Evolutionary conservation across 2,888 invertebrate genomes (phyloP).

Genomic region (Adelphocoris suturalis): DNA sequence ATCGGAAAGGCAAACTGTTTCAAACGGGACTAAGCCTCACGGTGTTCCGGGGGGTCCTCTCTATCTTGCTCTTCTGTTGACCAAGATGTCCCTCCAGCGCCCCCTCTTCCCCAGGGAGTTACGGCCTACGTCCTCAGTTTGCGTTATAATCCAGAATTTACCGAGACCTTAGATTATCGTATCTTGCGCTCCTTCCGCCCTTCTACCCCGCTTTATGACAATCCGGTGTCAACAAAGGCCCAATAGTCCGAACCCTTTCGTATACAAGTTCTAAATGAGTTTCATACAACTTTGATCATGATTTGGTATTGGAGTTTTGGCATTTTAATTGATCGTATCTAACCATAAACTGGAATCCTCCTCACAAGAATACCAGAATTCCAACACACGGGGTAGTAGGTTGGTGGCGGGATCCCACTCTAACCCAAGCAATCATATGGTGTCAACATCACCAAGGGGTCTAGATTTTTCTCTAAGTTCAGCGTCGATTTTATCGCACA

Average conservation of each 20-base stretch:
- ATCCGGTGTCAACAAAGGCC: conserved; percentile 67
- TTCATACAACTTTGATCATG: conserved; percentile 6
- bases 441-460: too few relatives aligned
- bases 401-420: too few relatives aligned
- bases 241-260: conserved; percentile 29
- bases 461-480: too few relatives aligned
- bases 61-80: conserved; percentile 65
- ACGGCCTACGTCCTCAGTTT: conserved; percentile 41
- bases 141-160: conserved; percentile 68
- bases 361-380: too few relatives aligned
- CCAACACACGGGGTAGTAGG: too few relatives aligned
- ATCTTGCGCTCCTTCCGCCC: neutral
- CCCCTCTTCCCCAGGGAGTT: conserved; percentile 46
- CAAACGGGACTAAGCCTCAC: conserved; percentile 16
- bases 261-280: conserved; percentile 17
- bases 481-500: too few relatives aligned
- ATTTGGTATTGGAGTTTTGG: neutral
- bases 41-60: conserved; percentile 61
- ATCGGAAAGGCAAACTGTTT: conserved; percentile 73
- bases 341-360: too few relatives aligned
- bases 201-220: conserved; percentile 56
- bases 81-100: conserved; percentile 48
- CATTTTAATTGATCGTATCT: neutral
- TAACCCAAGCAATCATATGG: too few relatives aligned
- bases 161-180: conserved; percentile 64